phyloP scores from a whole-genome alignment of 2,113 vertebrate genomes.

The Verasper variegatus region DNA sequence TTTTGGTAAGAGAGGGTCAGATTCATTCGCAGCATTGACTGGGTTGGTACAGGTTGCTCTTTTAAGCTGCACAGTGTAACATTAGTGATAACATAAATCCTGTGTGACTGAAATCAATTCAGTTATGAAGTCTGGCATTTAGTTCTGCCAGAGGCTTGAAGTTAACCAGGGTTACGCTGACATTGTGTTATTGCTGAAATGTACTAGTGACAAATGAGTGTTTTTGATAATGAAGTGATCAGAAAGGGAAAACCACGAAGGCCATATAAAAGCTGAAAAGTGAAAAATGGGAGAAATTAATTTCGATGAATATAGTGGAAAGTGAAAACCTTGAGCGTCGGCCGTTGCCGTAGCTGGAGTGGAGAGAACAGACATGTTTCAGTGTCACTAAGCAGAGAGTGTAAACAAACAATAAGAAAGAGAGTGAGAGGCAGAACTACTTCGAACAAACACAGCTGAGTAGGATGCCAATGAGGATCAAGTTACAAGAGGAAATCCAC shows the following conservation, averaged over 20 bases:
- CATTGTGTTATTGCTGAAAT: background rate
- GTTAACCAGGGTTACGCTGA: conserved; percentile 31
- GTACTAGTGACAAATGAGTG: background rate
- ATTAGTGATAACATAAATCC: conserved; percentile 52
- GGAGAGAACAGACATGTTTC: conserved; percentile 59
- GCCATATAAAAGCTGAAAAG: background rate
- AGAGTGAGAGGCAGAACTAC: background rate
- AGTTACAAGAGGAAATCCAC: conserved; percentile 15
- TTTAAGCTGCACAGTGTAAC: conserved; percentile 30
- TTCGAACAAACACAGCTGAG: background rate
- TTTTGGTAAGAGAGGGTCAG: background rate
- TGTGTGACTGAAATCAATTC: conserved; percentile 12
- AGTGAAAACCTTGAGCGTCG: conserved; percentile 75
- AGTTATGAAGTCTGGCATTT: conserved; percentile 2
- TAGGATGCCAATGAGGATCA: conserved; percentile 5
- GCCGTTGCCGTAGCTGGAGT: conserved; percentile 68
- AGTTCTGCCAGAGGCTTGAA: conserved; percentile 7
- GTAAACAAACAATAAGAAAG: background rate
- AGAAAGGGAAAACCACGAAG: conserved; percentile 1
- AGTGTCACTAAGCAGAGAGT: conserved; percentile 33
- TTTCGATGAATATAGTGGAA: conserved; percentile 34
- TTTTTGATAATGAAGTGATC: background rate
- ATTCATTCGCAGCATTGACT: conserved; percentile 41
- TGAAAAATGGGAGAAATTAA: background rate
- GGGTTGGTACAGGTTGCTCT: conserved; percentile 32